Evolutionary conservation across 1,140 invertebrate species (phyloP), one percentile per base, ranked within the genome.

Genomic region (Araneus ventricosus): DNA sequence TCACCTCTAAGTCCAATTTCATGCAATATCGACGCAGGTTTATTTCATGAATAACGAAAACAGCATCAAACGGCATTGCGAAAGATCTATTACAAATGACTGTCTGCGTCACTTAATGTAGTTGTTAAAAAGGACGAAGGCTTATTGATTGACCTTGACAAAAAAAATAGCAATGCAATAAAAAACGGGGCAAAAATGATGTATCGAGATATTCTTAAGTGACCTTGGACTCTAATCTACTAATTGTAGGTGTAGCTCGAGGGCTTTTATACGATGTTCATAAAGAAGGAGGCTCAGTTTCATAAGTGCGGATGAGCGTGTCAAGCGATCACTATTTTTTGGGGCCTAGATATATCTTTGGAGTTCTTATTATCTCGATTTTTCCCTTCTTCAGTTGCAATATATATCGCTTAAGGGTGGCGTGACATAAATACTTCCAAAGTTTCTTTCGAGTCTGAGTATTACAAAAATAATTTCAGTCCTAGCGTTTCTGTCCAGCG

Each of bases 391-490:
- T 59, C 75, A 59, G 17, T 41, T 90, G 88, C 79, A 82, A 90
- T 59, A 82, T 63, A 67, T 88, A 59, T 82, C 27, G 88, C 70
- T 90, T 34, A 41, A 37, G 70, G 57, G 8, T 90, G 45, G 88
- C 88, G 88, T 90, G 88, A 90, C 88, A 82, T 75, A 90, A 90
- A 90, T 90, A 90, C 88, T 90, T 90, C 41, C 88, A 27, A 59
- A 90, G 30, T 80, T 82, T 82, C 57, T 57, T 82, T 59, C 39
- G 24, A n/a, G 24, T 61, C 17, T 17, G 27, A 52, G 41, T 82
- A 75, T 63, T 59, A 61, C 39, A 82, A 82, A 90, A 90, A 90
- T 90, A 90, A 90, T 90, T 90, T 90, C 24, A 41, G 45, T n/a
- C 57, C 22, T 63, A 17, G 86, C 34, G 4, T 67, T 61, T 45